Conservation (phyloP, 2,113 vertebrate genomes). For the Ptychochromis oligacanthus region DNA sequence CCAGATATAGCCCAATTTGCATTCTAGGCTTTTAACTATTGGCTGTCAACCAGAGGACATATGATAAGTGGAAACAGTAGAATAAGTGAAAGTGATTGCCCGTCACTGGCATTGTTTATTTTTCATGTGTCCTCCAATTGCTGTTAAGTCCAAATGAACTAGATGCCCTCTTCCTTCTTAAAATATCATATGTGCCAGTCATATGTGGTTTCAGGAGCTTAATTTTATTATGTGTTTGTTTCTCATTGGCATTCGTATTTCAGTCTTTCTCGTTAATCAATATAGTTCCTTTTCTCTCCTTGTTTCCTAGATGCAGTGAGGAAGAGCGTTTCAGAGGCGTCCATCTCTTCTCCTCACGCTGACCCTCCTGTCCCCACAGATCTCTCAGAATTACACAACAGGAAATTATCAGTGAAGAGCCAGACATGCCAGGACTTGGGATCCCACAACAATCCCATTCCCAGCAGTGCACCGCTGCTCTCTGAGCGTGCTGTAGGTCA, state of each 20-base stretch:
- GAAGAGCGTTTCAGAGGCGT: conserved; percentile 85
- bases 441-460: conserved; percentile 52
- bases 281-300: background rate
- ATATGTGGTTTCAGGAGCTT: background rate
- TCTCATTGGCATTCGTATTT: background rate
- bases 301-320: conserved; percentile 76
- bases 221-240: background rate
- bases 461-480: conserved; percentile 40
- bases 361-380: conserved; percentile 68
- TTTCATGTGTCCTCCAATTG: conserved; percentile 23
- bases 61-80: conserved; percentile 39
- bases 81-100: conserved; percentile 43
- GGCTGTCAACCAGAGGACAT: conserved; percentile 64
- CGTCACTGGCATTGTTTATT: background rate
- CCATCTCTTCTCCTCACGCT: conserved; percentile 75
- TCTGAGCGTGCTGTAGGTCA: conserved; percentile 61
- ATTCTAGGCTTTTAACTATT: conserved; percentile 64
- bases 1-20: conserved; percentile 45
- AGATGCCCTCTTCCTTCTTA: conserved; percentile 3
- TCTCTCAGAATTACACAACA: conserved; percentile 39
- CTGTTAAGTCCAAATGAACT: conserved; percentile 13
- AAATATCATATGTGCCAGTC: background rate
- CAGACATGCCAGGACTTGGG: conserved; percentile 82
- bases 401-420: conserved; percentile 81
- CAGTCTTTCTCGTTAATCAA: background rate